Base-by-base conservation (phyloP, 2,797 vertebrate species). In the Danio aesculapii region DNA sequence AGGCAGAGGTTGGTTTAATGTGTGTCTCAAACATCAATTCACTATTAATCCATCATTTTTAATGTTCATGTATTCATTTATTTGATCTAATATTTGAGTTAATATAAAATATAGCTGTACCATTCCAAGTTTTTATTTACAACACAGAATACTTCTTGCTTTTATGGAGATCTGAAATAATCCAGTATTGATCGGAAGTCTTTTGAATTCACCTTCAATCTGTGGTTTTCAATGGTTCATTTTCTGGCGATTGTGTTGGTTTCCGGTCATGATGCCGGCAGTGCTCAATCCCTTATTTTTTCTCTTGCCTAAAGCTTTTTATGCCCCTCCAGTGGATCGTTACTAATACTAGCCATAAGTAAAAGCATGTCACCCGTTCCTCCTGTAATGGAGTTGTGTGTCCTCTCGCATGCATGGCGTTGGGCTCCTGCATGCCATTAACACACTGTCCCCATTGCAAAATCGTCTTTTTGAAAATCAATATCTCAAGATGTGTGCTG, bases 401-500 rank as follows among this genome's bases (percentile, higher is more conserved):
- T 58, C 4, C 8, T 62, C 30, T 9, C 47, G 8, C 19, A 49
- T 1, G 5, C 58, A 49, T 1, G 5, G 39, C 13, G 2, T 0
- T 61, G 57, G 19, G 44, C 19, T 74, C 57, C 57, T 17, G 50
- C 12, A 73, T 43, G 14, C 16, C 16, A 66, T 53, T 46, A 55
- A 21, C 47, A 76, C 6, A 30, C 0, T 3, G 21, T 4, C 11
- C 1, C 0, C 16, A 47, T 19, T 73, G 14, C 4, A 8, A 11
- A 14, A 19, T 1, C 13, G 1, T 75, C 58, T 13, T 39, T 64
- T 17, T 19, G 5, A 55, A 77, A 66, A 53, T 66, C 75, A 77
- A 67, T 67, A 77, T 4, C 13, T 12, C 62, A 75, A 41, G 73
- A 62, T 64, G n/a, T 74, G 43, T 8, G 12, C 41, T 12, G 41